Percentiles rank a stretch among this genome's conserved stretches.
phyloP scores from a whole-genome alignment of 2,888 invertebrate genomes.

The Xestia c-nigrum region DNA sequence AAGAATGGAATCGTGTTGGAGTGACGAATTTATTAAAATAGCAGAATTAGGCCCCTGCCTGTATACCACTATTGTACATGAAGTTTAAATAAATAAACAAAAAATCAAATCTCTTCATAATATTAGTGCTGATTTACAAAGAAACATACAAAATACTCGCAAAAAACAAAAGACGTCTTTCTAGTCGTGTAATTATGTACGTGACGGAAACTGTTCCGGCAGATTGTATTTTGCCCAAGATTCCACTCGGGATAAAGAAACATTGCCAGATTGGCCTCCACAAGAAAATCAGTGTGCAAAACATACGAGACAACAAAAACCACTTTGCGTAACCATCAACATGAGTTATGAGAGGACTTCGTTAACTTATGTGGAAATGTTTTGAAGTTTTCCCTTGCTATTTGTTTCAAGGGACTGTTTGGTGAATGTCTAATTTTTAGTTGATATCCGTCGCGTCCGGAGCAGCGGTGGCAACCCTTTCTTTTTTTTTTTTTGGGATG shows the following conservation, averaged over 20 bases:
- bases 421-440: not conserved
- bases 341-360: conserved; percentile 38
- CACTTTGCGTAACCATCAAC: conserved; percentile 33
- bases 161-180: too few species aligned
- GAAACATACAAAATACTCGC: too few species aligned
- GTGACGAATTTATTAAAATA: too few species aligned
- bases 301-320: not conserved
- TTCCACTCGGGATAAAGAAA: not conserved
- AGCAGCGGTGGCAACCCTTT: too few species aligned
- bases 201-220: not conserved
- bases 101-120: too few species aligned
- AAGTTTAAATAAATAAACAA: too few species aligned
- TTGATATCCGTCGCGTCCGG: too few species aligned
- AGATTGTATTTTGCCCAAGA: not conserved
- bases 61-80: too few species aligned
- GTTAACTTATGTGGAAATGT: conserved; percentile 5
- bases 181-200: not conserved
- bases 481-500: too few species aligned
- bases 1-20: too few species aligned
- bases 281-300: conserved; percentile 13
- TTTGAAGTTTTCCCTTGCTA: not conserved
- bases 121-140: too few species aligned
- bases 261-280: not conserved
- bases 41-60: too few species aligned
- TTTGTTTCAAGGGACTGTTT: not conserved